These are phyloP conservation scores for Brevimyrus niger DNA, from an alignment of 2,113 vertebrate genomes.

Conservation along the genomic window DNA sequence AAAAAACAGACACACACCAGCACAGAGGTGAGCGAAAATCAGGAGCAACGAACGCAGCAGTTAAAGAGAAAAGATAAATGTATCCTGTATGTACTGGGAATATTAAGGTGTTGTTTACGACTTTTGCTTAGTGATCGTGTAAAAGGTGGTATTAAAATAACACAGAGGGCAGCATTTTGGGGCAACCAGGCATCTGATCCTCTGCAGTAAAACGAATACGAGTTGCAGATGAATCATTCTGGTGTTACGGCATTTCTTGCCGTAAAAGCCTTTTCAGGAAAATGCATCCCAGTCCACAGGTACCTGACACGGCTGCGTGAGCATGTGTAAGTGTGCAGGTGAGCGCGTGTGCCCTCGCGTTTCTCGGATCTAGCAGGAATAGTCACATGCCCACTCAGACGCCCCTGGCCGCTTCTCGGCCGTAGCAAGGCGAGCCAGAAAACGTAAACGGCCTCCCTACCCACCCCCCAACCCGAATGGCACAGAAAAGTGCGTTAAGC, in stretches of 20 bases:
- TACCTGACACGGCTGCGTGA: background rate
- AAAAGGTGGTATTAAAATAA: background rate
- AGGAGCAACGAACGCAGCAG: background rate
- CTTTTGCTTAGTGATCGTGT: background rate
- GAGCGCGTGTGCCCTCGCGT: background rate
- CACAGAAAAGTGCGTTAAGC: background rate
- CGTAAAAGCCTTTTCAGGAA: background rate
- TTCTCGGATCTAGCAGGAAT: background rate
- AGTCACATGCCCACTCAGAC: background rate
- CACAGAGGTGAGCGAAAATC: constrained; percentile 31
- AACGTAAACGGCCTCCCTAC: background rate
- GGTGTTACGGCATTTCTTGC: background rate
- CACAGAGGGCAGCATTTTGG: background rate
- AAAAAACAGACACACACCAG: constrained; percentile 56
- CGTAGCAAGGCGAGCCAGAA: background rate
- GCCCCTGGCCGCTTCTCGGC: background rate
- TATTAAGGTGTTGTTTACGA: constrained; percentile 5
- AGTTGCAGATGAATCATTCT: background rate
- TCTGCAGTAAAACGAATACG: background rate
- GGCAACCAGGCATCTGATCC: background rate
- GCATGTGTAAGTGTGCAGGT: background rate
- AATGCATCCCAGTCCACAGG: background rate
- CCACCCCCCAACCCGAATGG: background rate
- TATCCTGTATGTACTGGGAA: background rate
- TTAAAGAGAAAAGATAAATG: background rate